These are phyloP conservation scores for Hypothenemus hampei DNA, from an alignment of 1,140 invertebrate genomes.

Conservation along the genomic window DNA sequence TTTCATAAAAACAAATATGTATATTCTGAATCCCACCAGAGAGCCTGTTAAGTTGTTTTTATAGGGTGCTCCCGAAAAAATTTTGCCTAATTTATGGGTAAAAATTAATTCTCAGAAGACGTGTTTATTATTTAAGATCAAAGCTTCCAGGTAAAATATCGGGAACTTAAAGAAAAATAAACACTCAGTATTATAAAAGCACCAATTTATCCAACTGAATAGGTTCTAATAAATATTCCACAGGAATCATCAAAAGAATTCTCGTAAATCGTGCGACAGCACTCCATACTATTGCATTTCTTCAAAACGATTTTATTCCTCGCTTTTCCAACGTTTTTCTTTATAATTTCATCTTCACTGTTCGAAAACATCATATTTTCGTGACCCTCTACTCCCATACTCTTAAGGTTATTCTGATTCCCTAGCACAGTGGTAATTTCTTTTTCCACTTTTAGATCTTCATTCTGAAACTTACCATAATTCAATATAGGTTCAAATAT, in stretches of 20 bases:
- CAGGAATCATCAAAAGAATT: background rate
- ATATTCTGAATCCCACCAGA: no score
- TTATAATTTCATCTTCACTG: background rate
- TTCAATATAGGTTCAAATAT: background rate
- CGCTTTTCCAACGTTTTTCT: background rate
- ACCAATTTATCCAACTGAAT: slow-evolving; percentile 1
- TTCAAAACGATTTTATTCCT: background rate
- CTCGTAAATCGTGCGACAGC: background rate
- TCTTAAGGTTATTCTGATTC: background rate
- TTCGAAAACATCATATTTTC: background rate
- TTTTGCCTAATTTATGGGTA: no score
- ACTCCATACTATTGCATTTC: background rate
- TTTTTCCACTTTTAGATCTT: slow-evolving; percentile 3
- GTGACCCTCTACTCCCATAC: background rate
- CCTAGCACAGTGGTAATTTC: slow-evolving; percentile 1
- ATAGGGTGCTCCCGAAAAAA: no score
- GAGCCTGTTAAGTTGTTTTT: no score
- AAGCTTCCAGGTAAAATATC: no score
- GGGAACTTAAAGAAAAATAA: no score
- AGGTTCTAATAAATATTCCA: slow-evolving; percentile 8
- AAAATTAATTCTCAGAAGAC: no score
- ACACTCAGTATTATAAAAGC: no score
- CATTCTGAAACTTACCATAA: slow-evolving; percentile 3
- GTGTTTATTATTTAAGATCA: no score
- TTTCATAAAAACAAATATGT: no score